Percentiles rank a stretch among this genome's conserved stretches.
These are phyloP conservation scores for Mylabris sibirica DNA, from an alignment of 2,888 invertebrate genomes.

Conservation along the genomic window DNA sequence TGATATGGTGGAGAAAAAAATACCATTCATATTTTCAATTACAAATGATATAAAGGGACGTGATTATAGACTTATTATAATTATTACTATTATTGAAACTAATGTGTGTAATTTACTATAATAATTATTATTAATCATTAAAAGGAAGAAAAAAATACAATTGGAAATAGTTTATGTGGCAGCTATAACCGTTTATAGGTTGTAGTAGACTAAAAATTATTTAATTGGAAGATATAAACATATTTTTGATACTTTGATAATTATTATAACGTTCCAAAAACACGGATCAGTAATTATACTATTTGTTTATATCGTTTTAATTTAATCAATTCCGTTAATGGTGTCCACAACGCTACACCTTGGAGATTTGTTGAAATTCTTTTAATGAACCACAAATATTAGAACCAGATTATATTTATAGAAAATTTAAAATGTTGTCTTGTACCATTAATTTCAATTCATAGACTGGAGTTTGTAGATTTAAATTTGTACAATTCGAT, in stretches of 20 bases:
- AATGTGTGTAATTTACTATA: conserved; percentile 20
- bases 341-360: neutral
- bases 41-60: neutral
- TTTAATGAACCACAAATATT: too few species aligned
- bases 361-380: too few species aligned
- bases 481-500: too few species aligned
- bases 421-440: too few species aligned
- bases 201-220: conserved; percentile 20
- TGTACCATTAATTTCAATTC: too few species aligned
- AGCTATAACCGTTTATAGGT: conserved; percentile 11
- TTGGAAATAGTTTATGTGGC: conserved; percentile 14
- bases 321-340: neutral
- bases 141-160: neutral
- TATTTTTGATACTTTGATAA: conserved; percentile 69
- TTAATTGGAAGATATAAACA: conserved; percentile 59
- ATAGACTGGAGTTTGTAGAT: too few species aligned
- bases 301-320: conserved; percentile 7
- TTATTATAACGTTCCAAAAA: conserved; percentile 15
- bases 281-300: conserved; percentile 24
- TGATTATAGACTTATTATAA: neutral
- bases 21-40: too few species aligned
- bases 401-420: too few species aligned
- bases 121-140: conserved; percentile 11
- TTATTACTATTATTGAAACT: conserved; percentile 15
- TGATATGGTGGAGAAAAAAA: neutral